Evolutionary conservation across 1,140 invertebrate genomes (phyloP), one percentile per base, ranked within the genome.

Genomic region (Arion vulgaris): DNA sequence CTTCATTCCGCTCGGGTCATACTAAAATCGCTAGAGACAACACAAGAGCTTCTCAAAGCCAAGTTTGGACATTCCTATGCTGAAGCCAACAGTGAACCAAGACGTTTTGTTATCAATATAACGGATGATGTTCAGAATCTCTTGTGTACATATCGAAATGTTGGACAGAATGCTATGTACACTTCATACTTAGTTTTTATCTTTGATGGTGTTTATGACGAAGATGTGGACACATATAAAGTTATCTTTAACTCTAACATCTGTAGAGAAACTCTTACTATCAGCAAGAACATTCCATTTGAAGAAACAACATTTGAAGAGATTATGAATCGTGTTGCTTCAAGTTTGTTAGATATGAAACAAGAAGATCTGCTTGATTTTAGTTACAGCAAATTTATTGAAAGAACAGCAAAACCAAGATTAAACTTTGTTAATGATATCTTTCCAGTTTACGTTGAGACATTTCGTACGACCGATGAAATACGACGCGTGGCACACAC

Each of bases 31-130:
- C 28, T 23, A 32, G 78, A 71, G 34, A 51, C 45, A 5, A 13
- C n/a, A 1, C 38, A 39, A 19, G 62, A 76, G 0, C 23, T 39
- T 0, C 80, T 87, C 32, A 62, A 51, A 39, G 68, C 77, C 15
- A 36, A 26, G 19, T 87, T 81, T 78, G 83, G 83, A 41, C 28
- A 71, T 19, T 41, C 34, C 0, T 87, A 83, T 57, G 69, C 38
- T 0, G 86, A 87, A 78, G 85, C 83, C 45, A 34, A 74, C 5
- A 84, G 83, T 45, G 68, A 80, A 17, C 86, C 86, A 13, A 73
- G 86, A 39, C 74, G 81, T 23, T 87, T 87, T 45, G 26, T 83
- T 15, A 83, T 87, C 45, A 78, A 87, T 62, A 69, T 87, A 0
- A 83, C 81, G 19, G 79, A 87, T 4, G 84, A 80, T 66, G 81